Percentiles rank a stretch among this genome's conserved stretches.
phyloP scores from a whole-genome alignment of 2,888 invertebrate species.

The Lepetodrilus schrolli region DNA sequence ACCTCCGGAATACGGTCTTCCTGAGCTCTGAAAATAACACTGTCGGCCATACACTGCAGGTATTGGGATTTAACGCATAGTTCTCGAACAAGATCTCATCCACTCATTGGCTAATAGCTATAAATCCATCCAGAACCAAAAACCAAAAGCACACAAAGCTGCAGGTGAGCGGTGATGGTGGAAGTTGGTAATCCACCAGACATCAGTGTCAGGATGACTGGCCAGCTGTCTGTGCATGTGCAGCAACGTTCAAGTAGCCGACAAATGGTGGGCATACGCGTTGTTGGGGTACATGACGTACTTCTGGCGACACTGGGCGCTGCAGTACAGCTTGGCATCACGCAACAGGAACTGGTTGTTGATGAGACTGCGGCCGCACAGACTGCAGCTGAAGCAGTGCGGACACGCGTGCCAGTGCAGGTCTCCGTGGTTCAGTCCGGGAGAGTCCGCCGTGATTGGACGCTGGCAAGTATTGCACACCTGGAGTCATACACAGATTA shows the following conservation, averaged over 20 bases:
- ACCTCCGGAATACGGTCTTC: too few species aligned
- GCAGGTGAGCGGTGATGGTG: too few species aligned
- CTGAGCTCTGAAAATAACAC: too few species aligned
- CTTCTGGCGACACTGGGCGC: slow-evolving; percentile 58
- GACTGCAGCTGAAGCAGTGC: slow-evolving; percentile 66
- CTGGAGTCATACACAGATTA: slow-evolving; percentile 47
- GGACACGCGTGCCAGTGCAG: slow-evolving; percentile 70
- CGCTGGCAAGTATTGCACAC: slow-evolving; percentile 63
- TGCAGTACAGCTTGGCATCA: slow-evolving; percentile 62
- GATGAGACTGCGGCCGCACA: slow-evolving; percentile 59
- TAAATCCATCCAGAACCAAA: too few species aligned
- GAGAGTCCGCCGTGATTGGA: slow-evolving; percentile 66
- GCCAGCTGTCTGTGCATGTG: background rate
- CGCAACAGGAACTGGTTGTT: slow-evolving; percentile 66
- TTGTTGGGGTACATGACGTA: slow-evolving; percentile 34
- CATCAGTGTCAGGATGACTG: background rate
- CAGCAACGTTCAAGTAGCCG: background rate
- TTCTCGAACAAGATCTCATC: too few species aligned
- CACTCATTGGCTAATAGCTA: too few species aligned
- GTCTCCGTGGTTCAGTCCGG: slow-evolving; percentile 64
- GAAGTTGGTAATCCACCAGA: too few species aligned
- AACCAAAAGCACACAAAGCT: too few species aligned
- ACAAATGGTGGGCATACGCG: slow-evolving; percentile 28
- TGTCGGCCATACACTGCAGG: too few species aligned
- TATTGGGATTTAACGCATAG: too few species aligned